Evolutionary conservation across 2,888 invertebrate species (phyloP), one percentile per base, ranked within the genome.

Genomic region (Geophilus truncorum): DNA sequence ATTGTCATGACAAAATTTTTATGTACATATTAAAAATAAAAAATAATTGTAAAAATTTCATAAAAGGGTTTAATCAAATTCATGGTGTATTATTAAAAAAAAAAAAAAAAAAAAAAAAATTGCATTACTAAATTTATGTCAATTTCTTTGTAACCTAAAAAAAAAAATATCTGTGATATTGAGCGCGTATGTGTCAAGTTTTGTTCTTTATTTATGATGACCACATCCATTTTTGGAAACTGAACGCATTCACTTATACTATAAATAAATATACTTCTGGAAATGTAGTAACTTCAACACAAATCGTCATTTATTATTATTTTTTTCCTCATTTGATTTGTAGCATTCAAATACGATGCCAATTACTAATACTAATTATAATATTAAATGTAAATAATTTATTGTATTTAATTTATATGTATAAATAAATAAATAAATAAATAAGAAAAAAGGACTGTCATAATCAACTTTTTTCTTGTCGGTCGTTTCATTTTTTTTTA

Each of bases 331-430:
- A 12, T 40, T 40, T 40, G 12, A 4, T 10, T 10, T 40, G 40
- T 40, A n/a, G n/a, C n/a, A 40, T 40, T n/a, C n/a, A 40, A 34
- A 7, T 51, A 51, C 51, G n/a, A 51, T 51, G 18, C 51, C 18
- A 51, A 5, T 51, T 9, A 62, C 40, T n/a, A 40, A 12, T n/a
- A 40, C 12, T n/a, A 12, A 40, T 40, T 40, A 40, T 34, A 5
- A 34, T 9, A 34, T 15, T 15, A 51, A 51, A 15, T 62, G 23
- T 23, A 62, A 18, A 62, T 62, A 62, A 62, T 23, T 62, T 62
- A 62, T 62, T 62, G 57, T 62, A 62, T 62, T 62, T 62, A 62
- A 62, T 62, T 62, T 62, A 62, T 62, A 62, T 62, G 57, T 62
- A 62, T 62, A 62, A 62, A 62, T n/a, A n/a, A n/a, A n/a, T n/a